These are phyloP conservation scores for Isaurus tuberculatus DNA, from an alignment of 92 coral and sea anemone species.

Conservation along the genomic window DNA sequence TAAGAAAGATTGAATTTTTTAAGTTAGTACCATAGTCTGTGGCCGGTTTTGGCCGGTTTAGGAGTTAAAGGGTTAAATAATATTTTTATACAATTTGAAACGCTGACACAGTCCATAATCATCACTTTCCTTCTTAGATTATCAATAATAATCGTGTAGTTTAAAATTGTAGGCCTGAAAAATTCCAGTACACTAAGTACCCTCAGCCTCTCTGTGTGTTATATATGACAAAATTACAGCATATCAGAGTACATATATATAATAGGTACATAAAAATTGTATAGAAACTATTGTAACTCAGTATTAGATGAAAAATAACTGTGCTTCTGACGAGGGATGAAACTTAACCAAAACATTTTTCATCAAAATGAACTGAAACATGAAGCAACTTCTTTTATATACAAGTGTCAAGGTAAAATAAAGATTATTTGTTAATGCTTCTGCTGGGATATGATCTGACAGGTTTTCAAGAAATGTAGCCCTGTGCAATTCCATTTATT, in stretches of 20 bases:
- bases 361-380: neutral
- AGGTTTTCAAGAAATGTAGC: neutral
- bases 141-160: too few species aligned
- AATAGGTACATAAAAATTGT: neutral
- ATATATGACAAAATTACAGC: neutral
- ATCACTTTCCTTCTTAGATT: too few species aligned
- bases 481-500: neutral
- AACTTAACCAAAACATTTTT: neutral
- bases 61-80: too few species aligned
- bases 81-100: too few species aligned
- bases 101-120: too few species aligned
- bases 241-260: neutral
- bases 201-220: neutral
- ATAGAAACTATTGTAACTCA: neutral
- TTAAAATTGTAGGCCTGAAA: too few species aligned
- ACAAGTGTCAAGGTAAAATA: neutral
- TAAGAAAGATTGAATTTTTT: too few species aligned
- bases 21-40: too few species aligned
- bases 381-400: neutral
- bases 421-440: neutral
- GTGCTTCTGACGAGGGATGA: neutral
- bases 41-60: too few species aligned
- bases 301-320: neutral
- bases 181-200: too few species aligned
- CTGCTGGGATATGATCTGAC: neutral